Base-by-base conservation (phyloP, 2,113 vertebrate species). In the Cacatua alba region DNA sequence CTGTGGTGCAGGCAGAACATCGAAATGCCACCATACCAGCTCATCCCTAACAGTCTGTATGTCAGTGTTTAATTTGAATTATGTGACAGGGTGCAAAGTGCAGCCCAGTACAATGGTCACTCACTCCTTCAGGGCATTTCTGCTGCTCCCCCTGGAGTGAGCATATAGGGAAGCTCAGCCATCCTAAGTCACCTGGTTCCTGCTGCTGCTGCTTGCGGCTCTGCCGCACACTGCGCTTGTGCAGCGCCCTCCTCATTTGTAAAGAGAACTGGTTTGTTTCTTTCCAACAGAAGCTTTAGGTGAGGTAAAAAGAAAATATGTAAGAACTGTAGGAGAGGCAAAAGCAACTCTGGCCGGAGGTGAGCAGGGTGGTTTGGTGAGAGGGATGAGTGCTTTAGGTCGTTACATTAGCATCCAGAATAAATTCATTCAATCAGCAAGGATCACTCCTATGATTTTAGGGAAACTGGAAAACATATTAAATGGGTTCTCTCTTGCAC, bases 31-130 rank as follows among this genome's bases (percentile, higher is more conserved):
- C 57, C 28, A 1, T 35, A 28, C 21, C n/a, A 51, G 46, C 21
- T 86, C 19, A 6, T 59, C 43, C 57, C 29, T 57, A 28, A 10
- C 11, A 57, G 37, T 29, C 29, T 17, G 1, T 35, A 9, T 19
- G 53, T 35, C 29, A 1, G 0, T 59, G 43, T 57, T 82, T 51
- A 46, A 43, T 25, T 72, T 37, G 31, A 72, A 51, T 74, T 51
- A 46, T 3, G 11, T 41, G 71, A 25, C 20, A 51, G 24, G 17
- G 17, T 21, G 4, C 0, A 0, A 46, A 26, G 17, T 23, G 25
- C 29, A 33, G 41, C 67, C 52, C n/a, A 10, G 53, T 12, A 23
- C 62, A 44, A 63, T 2, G 5, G 6, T 33, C 13, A 4, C 17
- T 51, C 5, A 0, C 12, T 26, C 8, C 24, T 44, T 23, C 26